phyloP scores from a whole-genome alignment of 2,113 vertebrate species.

The Petroica traversi region DNA sequence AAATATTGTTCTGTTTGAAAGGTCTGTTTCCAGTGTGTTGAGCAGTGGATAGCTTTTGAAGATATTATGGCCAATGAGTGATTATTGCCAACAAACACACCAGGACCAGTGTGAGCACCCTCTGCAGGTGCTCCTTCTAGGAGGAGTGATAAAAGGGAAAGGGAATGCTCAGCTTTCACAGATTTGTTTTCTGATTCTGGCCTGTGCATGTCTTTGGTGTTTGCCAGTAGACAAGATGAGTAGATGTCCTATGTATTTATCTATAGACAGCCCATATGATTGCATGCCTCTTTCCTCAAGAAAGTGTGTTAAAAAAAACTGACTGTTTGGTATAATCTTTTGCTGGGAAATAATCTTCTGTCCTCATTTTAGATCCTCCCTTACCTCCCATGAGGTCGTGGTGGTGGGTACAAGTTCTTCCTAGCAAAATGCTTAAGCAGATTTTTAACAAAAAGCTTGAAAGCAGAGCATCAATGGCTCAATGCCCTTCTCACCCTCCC shows the following conservation, averaged over 20 bases:
- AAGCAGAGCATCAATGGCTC: background rate
- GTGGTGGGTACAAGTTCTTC: background rate
- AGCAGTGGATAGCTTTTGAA: background rate
- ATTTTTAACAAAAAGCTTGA: background rate
- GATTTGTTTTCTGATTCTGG: background rate
- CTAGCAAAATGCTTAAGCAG: background rate
- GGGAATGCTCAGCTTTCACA: background rate
- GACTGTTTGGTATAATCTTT: background rate
- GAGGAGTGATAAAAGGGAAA: background rate
- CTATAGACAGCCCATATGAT: accelerated
- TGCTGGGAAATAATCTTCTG: background rate
- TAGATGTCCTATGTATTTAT: background rate
- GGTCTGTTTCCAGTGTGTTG: background rate
- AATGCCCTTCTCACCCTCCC: background rate
- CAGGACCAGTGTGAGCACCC: background rate
- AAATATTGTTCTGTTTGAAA: background rate
- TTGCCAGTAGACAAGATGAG: background rate
- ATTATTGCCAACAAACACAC: accelerated
- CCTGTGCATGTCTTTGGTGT: background rate
- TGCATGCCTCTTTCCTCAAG: background rate
- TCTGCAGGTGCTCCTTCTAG: background rate
- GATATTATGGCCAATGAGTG: background rate
- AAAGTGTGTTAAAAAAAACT: background rate
- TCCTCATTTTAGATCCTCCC: background rate
- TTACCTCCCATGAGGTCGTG: background rate